Conservation (phyloP, 2,797 vertebrate genomes). For the Euphonia xanthogaster region DNA sequence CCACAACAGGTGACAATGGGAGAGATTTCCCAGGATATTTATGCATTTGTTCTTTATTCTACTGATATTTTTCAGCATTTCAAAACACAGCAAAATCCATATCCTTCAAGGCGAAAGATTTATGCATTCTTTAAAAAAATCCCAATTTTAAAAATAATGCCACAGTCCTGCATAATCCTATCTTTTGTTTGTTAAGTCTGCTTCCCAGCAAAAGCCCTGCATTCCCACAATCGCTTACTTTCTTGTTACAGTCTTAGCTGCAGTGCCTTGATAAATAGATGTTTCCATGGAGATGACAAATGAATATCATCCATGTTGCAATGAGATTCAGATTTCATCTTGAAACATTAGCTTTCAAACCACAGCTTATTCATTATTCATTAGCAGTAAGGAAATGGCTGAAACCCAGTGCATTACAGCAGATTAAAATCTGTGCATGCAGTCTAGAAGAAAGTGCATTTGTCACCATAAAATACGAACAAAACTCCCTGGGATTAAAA, state of each 20-base stretch:
- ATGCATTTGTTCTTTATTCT: background rate
- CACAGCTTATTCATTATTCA: constrained; percentile 78
- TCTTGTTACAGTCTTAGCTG: constrained; percentile 38
- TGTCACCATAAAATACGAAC: background rate
- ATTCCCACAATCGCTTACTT: constrained; percentile 34
- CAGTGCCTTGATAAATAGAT: constrained; percentile 53
- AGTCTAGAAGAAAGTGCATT: background rate
- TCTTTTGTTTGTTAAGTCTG: background rate
- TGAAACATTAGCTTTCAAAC: constrained; percentile 72
- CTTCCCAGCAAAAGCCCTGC: background rate
- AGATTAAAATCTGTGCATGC: background rate
- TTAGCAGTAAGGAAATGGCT: constrained; percentile 66
- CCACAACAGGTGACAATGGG: background rate
- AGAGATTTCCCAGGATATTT: background rate
- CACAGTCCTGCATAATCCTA: background rate
- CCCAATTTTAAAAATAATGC: background rate
- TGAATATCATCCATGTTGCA: constrained; percentile 62
- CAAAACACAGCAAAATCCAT: background rate
- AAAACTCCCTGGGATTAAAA: background rate
- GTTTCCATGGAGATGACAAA: constrained; percentile 76
- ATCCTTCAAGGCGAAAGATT: background rate
- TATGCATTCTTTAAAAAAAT: background rate
- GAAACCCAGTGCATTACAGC: constrained; percentile 39
- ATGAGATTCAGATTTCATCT: constrained; percentile 74
- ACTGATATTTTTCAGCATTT: background rate